These are phyloP conservation scores for Eupithecia centaureata DNA, from an alignment of 2,888 invertebrate genomes.

Conservation along the genomic window DNA sequence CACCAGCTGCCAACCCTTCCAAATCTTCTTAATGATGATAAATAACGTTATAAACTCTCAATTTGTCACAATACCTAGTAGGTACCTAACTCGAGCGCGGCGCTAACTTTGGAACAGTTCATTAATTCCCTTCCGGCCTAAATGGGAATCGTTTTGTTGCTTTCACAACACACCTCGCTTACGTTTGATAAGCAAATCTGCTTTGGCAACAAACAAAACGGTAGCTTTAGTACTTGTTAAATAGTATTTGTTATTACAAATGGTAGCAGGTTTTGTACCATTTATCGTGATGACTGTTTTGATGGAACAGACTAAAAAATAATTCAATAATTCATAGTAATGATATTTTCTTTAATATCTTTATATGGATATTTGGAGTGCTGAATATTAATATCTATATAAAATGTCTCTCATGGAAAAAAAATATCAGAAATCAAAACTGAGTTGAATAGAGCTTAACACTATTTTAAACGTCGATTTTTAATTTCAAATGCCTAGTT, in stretches of 20 bases:
- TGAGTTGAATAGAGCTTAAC: background rate
- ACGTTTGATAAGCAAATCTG: constrained; percentile 12
- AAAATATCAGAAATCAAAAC: background rate
- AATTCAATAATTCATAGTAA: too few relatives aligned
- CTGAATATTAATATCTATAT: too few relatives aligned
- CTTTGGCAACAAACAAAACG: background rate
- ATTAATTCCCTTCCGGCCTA: constrained; percentile 7
- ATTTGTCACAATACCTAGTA: constrained; percentile 36
- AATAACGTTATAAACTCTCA: constrained; percentile 33
- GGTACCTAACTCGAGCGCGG: background rate
- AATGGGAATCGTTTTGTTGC: constrained; percentile 8
- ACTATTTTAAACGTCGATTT: background rate
- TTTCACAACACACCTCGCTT: constrained; percentile 2
- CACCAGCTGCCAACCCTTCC: constrained; percentile 2
- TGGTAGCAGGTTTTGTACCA: background rate
- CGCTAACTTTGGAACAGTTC: constrained; percentile 9
- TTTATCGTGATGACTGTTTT: background rate
- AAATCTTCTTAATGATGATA: constrained; percentile 23
- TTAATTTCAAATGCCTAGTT: background rate
- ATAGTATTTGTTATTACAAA: background rate
- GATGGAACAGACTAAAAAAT: background rate
- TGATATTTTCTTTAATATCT: too few relatives aligned
- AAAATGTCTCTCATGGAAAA: too few relatives aligned
- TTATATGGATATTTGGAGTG: background rate
- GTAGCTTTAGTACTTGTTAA: background rate